Evolutionary conservation across 2,888 invertebrate genomes (phyloP), one percentile per base, ranked within the genome.

Genomic region (Panzeria rudis): DNA sequence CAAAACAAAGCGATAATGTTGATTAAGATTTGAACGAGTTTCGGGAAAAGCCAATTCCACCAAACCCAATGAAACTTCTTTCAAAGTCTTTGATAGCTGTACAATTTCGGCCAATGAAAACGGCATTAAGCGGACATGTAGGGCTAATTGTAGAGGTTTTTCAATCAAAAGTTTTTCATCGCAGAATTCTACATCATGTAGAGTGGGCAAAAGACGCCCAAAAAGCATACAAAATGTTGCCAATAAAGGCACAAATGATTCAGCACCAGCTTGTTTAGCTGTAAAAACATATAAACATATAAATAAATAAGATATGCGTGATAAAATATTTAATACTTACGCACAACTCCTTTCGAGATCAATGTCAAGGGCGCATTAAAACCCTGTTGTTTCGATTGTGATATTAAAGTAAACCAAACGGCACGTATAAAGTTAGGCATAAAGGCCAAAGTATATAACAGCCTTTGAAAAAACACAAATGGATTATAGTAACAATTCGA

Each of bases 41-140:
- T 97, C 97, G 0, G 97, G 97, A 90, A 96, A 97, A 0, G 97
- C 97, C 66, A 98, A 93, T 90, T 97, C 97, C 9, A 98, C 96
- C 11, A 98, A 93, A 0, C 97, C 97, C 20, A 98, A 93, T 88
- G 97, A 97, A 6, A 97, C 95, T 85, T 97, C 96, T 73, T 97
- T 95, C 44, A 98, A 91, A 0, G 95, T 95, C 72, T 95, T 94
- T 72, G 96, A 96, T 87, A 98, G 93, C 4, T 94, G 94, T 7
- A 96, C 95, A 75, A 97, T 93, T 89, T 97, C 97, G 0, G 93
- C 92, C 84, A 96, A 94, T n/a, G 94, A 94, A 90, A 97, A 98
- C 0, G 97, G 92, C 92, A 92, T 92, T 2, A 91, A 87, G 50
- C 90, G 92, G 0, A 90, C 88, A 87, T 91, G 91, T 1, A 83